Base-by-base conservation (phyloP, 2,113 vertebrate genomes). In the Oceanodroma tethys region DNA sequence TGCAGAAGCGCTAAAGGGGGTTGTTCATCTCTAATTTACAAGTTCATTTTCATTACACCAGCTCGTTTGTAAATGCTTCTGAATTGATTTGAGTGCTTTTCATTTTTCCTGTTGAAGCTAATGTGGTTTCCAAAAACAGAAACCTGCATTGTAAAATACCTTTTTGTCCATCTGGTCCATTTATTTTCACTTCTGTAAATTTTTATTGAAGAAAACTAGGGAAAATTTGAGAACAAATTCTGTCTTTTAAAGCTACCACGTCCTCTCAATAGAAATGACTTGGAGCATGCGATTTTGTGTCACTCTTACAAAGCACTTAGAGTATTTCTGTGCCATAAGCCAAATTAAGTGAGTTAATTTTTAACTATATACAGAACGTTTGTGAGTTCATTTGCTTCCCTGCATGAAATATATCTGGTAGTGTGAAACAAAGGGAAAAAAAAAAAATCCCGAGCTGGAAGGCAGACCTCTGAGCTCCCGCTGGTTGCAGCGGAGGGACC, bases 161-260 rank as follows among this genome's bases (percentile, higher is more conserved):
- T 72, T 60, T 73, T 42, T 59, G 78, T 65, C 81, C 78, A 27
- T 73, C 70, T 59, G 66, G 18, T 50, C 74, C 45, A 7, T 95
- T 95, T 75, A 40, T 90, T 92, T 95, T 90, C 62, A 43, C 45
- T 50, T 36, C 55, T 80, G 5, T 94, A 81, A 93, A 91, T 29
- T 68, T 91, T 81, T 66, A 81, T 62, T 26, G 72, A 47, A 81
- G 88, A 75, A 70, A 93, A 70, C 4, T 6, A 48, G 74, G 36
- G 55, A 62, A 79, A 73, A 75, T 53, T 40, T 43, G 53, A 50
- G 43, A 45, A 23, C 6, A 88, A 50, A 60, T 56, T 52, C 11
- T 78, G 6, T 52, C 47, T 72, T 82, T 62, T 79, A 82, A 70
- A 70, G 89, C 66, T 18, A 8, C 34, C 19, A 2, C 0, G 0